Evolutionary conservation across 2,797 vertebrate genomes (phyloP).

Genomic region (Scolopax bukidnonensis): DNA sequence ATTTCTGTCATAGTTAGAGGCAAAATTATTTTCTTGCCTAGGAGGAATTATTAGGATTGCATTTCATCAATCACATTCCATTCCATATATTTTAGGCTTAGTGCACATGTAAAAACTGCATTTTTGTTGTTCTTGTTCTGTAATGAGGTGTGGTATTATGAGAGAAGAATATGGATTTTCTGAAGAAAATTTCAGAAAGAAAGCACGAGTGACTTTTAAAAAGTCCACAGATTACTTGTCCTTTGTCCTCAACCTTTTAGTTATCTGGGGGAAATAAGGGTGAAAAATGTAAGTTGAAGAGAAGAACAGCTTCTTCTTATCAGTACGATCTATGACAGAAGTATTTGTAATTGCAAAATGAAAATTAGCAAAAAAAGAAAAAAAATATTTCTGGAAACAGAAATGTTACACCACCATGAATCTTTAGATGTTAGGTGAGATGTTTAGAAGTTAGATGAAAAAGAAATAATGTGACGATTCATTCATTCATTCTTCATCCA

Average conservation of each 20-base stretch:
- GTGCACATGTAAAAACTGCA: not conserved
- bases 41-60: constrained; percentile 29
- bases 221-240: not conserved
- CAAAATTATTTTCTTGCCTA: constrained; percentile 27
- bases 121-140: not conserved
- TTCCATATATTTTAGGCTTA: constrained; percentile 11
- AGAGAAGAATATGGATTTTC: not conserved
- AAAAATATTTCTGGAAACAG: not conserved
- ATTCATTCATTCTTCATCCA: not conserved
- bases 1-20: constrained; percentile 6
- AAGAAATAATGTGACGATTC: not conserved
- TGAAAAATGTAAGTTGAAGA: not conserved
- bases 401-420: not conserved
- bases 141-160: not conserved
- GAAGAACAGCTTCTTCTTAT: not conserved
- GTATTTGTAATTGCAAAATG: not conserved
- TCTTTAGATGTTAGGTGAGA: not conserved
- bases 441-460: not conserved
- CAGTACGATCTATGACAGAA: not conserved
- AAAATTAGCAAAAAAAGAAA: not conserved
- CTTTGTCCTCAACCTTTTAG: not conserved
- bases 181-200: not conserved
- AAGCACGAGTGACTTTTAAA: not conserved
- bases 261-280: not conserved
- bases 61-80: constrained; percentile 14